Base-by-base conservation (phyloP, 1,140 invertebrate species). In the Meteorus sp. region DNA sequence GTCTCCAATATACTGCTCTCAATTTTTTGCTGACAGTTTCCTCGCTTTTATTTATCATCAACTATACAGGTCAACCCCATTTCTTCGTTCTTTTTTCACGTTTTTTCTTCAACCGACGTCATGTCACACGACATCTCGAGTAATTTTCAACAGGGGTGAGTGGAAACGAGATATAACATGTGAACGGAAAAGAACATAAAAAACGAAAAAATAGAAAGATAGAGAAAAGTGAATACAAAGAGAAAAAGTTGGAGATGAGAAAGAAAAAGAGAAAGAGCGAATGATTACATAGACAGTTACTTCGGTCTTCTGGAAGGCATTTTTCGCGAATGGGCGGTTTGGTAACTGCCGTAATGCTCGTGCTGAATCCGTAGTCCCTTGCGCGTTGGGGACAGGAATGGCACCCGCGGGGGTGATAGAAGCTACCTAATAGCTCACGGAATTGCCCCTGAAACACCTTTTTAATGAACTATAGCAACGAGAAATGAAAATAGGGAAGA, bases 401-500 rank as follows among this genome's bases (percentile, higher is more conserved):
- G 79, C 78, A 76, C 84, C 82, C 84, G 70, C 68, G 82, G 84
- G 85, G 80, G 83, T 82, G 80, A 85, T 86, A 84, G 75, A 76
- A 80, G 79, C 78, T 76, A 81, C 81, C 84, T 85, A 86, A 85
- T 85, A 84, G 84, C 83, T 81, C 80, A 80, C 79, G 77, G 82
- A 85, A 85, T 84, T 83, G 83, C 83, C 81, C 80, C 76, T 76
- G 81, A 85, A 85, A 86, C 83, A 85, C 83, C 84, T 85, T 84
- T 85, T 85, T 86, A 86, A 86, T 86, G 85, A 86, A 85, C 84
- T 85, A 85, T 85, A 83, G 83, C 79, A 78, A 74, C 77, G 79
- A 82, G 81, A 84, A 85, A 84, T 84, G 83, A 84, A 84, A 84
- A 80, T 74, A 79, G 81, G 77, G 78, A 77, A 80, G 67, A 55